phyloP scores from a whole-genome alignment of 2,797 vertebrate genomes.

The Sebastes alutus region DNA sequence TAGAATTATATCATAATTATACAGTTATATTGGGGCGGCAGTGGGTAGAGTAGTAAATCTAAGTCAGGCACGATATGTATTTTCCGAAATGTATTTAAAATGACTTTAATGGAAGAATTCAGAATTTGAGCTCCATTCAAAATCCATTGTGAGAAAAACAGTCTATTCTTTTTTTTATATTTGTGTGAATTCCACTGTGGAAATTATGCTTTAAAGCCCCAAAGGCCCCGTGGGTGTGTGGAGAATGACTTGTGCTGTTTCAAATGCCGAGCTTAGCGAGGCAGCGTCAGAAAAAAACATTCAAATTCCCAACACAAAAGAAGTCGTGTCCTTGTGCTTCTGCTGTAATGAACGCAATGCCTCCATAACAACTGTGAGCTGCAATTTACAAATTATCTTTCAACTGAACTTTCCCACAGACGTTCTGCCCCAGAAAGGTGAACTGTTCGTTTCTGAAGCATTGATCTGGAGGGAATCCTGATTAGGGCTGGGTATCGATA shows the following conservation, averaged over 20 bases:
- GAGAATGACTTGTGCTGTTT: constrained; percentile 58
- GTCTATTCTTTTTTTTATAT: not conserved
- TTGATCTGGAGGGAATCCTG: too few species aligned
- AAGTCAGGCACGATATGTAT: not conserved
- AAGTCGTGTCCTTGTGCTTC: too few species aligned
- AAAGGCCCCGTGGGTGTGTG: constrained; percentile 49
- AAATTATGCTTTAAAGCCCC: constrained; percentile 59
- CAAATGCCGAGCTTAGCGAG: constrained; percentile 47
- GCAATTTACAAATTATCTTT: too few species aligned
- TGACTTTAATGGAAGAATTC: not conserved
- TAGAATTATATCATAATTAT: too few species aligned
- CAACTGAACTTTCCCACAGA: too few species aligned
- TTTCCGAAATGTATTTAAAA: not conserved
- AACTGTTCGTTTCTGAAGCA: too few species aligned
- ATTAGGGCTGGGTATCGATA: too few species aligned
- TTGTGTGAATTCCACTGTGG: constrained; percentile 50
- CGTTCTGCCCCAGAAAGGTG: too few species aligned
- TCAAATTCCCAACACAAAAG: constrained; percentile 36
- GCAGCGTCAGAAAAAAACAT: constrained; percentile 35
- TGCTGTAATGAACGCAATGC: too few species aligned
- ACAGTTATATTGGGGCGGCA: too few species aligned
- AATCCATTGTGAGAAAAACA: constrained; percentile 1
- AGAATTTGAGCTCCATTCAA: not conserved
- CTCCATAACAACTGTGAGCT: too few species aligned
- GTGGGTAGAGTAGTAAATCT: not conserved